Base-by-base conservation (phyloP, 2,888 invertebrate genomes). In the Lissocephala sabroskyi region DNA sequence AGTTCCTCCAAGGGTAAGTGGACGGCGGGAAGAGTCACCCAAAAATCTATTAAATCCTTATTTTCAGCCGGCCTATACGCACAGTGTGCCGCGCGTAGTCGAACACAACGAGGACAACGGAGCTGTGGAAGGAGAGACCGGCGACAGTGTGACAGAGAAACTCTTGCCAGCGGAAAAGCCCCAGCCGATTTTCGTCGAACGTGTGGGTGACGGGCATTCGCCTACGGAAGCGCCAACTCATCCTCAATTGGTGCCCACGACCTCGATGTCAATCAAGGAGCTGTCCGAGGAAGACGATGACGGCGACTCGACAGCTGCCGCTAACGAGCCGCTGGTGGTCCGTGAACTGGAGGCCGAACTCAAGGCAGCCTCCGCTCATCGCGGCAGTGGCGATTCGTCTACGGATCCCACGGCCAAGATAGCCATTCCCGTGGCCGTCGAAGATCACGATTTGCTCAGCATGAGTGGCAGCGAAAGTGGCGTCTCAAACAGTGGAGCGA, bases 1-100 rank as follows among this genome's bases (percentile, higher is more conserved):
- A 64, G 86, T 95, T 44, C 94, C 95, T 26, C 92, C 93, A 1
- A 91, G 90, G 88, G 93, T 93, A 85, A 86, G 86, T 62, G 5
- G 6, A 29, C 2, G 6, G 11, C 26, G 11, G 26, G 16, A 17
- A 2, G 7, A 9, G 16, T 16, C 37, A 9, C 9, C 5, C 23
- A 40, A 40, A 26, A 4, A n/a, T 40, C 10, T 37, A 37, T 37
- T 18, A 7, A 37, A 18, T n/a, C 10, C 4, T 18, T 18, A 18
- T 37, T 3, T 36, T 29, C 41, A 68, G 53, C 71, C 75, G 14
- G 65, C 59, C 37, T 77, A 77, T 32, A 64, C 54, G 46, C 75
- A 80, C 33, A 62, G 70, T 10, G 82, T 80, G 52, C 82, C 80
- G 17, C 74, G 79, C 13, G 81, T 80, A n/a, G 74, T 79, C 26